A percentile compares a stretch with the other conserved stretches of the same genome.
Evolutionary conservation across 2,113 vertebrate genomes (phyloP).

Genomic region (Synodontis membranacea): DNA sequence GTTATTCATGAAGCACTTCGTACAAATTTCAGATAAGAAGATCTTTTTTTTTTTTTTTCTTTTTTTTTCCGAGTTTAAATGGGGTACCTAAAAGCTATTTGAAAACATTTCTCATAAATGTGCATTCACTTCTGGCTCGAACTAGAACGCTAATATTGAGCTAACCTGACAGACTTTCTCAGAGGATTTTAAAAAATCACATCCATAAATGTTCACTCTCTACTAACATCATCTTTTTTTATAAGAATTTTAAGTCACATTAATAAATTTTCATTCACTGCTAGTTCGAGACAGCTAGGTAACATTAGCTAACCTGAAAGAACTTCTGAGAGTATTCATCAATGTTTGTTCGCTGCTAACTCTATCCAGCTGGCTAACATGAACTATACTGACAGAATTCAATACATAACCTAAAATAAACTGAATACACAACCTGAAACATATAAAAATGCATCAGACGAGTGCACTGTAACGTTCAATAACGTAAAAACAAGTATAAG

Average conservation of each 20-base stretch:
- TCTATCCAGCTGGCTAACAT: not conserved
- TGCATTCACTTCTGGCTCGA: not conserved
- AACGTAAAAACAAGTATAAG: not conserved
- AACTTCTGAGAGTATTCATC: not conserved
- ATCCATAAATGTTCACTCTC: not conserved
- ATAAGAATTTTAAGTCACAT: not conserved
- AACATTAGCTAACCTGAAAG: not conserved
- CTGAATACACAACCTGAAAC: too few species aligned
- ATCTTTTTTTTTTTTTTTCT: conserved; percentile 48
- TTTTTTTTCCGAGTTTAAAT: not conserved
- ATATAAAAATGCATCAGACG: too few species aligned
- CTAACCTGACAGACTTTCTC: not conserved
- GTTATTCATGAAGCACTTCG: conserved; percentile 52
- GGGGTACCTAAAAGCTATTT: not conserved
- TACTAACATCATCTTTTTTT: too few species aligned
- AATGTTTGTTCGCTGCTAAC: not conserved
- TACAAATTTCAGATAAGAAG: conserved; percentile 87
- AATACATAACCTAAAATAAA: too few species aligned
- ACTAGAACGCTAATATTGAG: not conserved
- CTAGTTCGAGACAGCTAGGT: too few species aligned
- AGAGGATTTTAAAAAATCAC: not conserved
- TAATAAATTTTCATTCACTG: not conserved
- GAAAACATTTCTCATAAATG: not conserved
- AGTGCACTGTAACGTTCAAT: not conserved
- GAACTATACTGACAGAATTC: too few species aligned